Evolutionary conservation across 2,888 invertebrate genomes (phyloP), one percentile per base, ranked within the genome.

Genomic region (Lepeophtheirus nordmannii): DNA sequence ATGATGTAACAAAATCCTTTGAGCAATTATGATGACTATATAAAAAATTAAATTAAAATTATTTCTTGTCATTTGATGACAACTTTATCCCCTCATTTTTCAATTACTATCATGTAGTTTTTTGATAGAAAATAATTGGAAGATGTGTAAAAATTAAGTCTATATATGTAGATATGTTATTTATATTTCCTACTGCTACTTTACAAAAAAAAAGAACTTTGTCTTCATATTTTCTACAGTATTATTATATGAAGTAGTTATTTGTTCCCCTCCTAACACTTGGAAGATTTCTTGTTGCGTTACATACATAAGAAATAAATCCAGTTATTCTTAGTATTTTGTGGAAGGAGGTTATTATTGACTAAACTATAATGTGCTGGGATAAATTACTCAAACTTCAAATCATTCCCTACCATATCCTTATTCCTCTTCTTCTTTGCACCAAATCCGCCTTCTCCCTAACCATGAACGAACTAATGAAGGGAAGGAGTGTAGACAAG

Each of bases 21-120:
- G 30, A 30, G 30, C 30, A 30, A 5, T 7, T 30, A 30, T 30
- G 30, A 30, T 5, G 30, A 30, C 30, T 30, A 30, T 5, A 30
- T 7, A 30, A 30, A 30, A 30, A 30, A 30, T 30, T 30, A 30
- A 30, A 5, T 30, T 30, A 30, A 30, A 30, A 30, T 30, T 30
- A 30, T 30, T 5, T 30, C 30, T 5, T 30, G 30, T 30, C 30
- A 30, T 30, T 30, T 30, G 7, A 30, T 30, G 30, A 30, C 30
- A 7, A 30, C 30, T 30, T 30, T 30, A 30, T 8, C 8, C 53
- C 17, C 53, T 46, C 53, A 46, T 46, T 46, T 46, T 46, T 46
- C 53, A 46, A 46, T 46, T 46, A 46, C 17, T n/a, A 46, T n/a
- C n/a, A 46, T n/a, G 53, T n/a, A n/a, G 53, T 46, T 46, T 46